A percentile compares a stretch with the other conserved stretches of the same genome.
These are phyloP conservation scores for Eupithecia subfuscata DNA, from an alignment of 2,888 invertebrate species.

Conservation along the genomic window DNA sequence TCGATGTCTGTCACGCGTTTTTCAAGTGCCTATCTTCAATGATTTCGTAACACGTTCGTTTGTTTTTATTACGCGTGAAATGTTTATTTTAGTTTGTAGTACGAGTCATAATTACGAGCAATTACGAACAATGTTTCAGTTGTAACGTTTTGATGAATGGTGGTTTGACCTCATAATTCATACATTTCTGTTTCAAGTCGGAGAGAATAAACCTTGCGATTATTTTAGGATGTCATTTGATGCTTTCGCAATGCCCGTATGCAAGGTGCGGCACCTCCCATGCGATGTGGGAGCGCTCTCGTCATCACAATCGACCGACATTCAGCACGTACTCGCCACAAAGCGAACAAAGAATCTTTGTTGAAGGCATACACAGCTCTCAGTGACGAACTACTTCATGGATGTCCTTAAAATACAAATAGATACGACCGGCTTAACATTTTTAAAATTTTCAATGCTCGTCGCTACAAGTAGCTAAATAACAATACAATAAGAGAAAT, in stretches of 20 bases:
- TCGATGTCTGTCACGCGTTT: conserved; percentile 27
- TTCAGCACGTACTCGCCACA: conserved; percentile 59
- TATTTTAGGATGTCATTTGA: conserved; percentile 52
- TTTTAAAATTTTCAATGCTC: conserved; percentile 12
- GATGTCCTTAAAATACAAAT: conserved; percentile 36
- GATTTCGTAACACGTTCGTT: conserved; percentile 14
- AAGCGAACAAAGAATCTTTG: conserved; percentile 72
- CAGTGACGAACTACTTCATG: conserved; percentile 35
- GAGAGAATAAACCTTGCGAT: conserved; percentile 28
- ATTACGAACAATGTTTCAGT: background rate
- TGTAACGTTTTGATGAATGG: conserved; percentile 22
- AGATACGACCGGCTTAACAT: conserved; percentile 25
- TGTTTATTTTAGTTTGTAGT: conserved; percentile 14
- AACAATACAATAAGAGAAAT: conserved; percentile 45
- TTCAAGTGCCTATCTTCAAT: conserved; percentile 16
- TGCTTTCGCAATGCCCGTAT: conserved; percentile 67
- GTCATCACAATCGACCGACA: conserved; percentile 65
- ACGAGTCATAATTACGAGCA: conserved; percentile 13
- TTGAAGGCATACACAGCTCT: conserved; percentile 27
- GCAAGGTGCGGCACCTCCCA: conserved; percentile 63
- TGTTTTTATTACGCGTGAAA: background rate
- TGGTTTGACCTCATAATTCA: background rate
- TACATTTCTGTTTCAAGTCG: conserved; percentile 13
- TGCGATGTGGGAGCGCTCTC: conserved; percentile 66
- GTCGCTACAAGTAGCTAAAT: conserved; percentile 43